A percentile compares a stretch with the other conserved stretches of the same genome.
phyloP scores from a whole-genome alignment of 2,888 invertebrate species.

The Mythimna impura region DNA sequence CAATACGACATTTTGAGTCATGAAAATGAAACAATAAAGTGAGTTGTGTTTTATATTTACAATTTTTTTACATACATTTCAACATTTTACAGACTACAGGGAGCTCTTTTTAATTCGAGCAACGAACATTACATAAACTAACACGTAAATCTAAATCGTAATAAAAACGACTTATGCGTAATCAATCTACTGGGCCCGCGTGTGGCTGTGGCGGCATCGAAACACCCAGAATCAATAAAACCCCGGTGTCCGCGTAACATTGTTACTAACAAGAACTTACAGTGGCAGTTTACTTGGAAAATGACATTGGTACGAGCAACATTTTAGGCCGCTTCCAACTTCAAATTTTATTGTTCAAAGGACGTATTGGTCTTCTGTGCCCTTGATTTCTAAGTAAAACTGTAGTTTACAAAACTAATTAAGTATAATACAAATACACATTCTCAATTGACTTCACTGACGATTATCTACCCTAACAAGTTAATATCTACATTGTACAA shows the following conservation, averaged over 20 bases:
- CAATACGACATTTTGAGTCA: slow-evolving; percentile 9
- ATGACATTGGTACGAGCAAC: slow-evolving; percentile 81
- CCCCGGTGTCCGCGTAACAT: slow-evolving; percentile 80
- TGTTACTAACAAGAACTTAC: slow-evolving; percentile 75
- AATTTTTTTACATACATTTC: slow-evolving; percentile 89
- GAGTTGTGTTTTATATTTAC: slow-evolving; percentile 89
- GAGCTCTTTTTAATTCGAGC: slow-evolving; percentile 91
- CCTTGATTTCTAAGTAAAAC: slow-evolving; percentile 73
- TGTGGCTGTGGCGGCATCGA: slow-evolving; percentile 78
- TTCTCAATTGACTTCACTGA: slow-evolving; percentile 83
- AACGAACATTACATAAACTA: slow-evolving; percentile 90
- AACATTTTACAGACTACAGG: slow-evolving; percentile 90
- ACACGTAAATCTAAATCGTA: slow-evolving; percentile 90
- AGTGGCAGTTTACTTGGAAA: slow-evolving; percentile 85
- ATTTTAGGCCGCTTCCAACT: slow-evolving; percentile 87
- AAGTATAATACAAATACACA: slow-evolving; percentile 76
- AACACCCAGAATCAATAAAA: slow-evolving; percentile 89
- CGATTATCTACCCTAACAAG: slow-evolving; percentile 81
- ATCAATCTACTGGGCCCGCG: slow-evolving; percentile 86
- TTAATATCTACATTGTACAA: slow-evolving; percentile 83
- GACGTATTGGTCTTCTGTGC: slow-evolving; percentile 84
- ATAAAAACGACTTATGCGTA: slow-evolving; percentile 88
- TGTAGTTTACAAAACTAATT: slow-evolving; percentile 70
- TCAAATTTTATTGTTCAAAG: slow-evolving; percentile 83
- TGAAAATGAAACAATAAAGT: slow-evolving; percentile 85